A percentile compares a stretch with the other conserved stretches of the same genome.
Evolutionary conservation across 2,797 vertebrate genomes (phyloP).

Genomic region (Pseudotriccus pelzelni): DNA sequence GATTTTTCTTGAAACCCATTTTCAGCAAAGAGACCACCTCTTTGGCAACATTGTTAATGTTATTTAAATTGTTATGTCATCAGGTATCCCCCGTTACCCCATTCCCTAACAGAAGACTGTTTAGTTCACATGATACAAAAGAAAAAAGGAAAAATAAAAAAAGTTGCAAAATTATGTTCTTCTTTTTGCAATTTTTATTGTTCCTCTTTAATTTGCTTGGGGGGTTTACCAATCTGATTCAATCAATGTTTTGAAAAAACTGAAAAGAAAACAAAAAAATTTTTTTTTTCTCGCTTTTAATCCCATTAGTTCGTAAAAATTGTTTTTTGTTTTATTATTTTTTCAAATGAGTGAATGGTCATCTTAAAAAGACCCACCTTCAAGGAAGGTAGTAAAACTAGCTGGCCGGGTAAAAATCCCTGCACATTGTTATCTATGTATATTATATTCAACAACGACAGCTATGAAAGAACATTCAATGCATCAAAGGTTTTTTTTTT

Average conservation of each 20-base stretch:
- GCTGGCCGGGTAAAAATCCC: slow-evolving; percentile 99
- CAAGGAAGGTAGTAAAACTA: slow-evolving; percentile 98
- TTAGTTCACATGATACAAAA: slow-evolving; percentile 99
- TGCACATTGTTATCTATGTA: slow-evolving; percentile 92
- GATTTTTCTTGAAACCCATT: slow-evolving; percentile 99
- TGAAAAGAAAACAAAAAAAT: slow-evolving; percentile 81
- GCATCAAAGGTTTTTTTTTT: slow-evolving; percentile 93
- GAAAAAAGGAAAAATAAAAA: slow-evolving; percentile 94
- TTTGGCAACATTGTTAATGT: slow-evolving; percentile 99
- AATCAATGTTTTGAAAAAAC: slow-evolving; percentile 81
- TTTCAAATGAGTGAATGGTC: slow-evolving; percentile 95
- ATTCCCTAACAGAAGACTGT: slow-evolving; percentile 97
- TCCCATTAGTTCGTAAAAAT: slow-evolving; percentile 85
- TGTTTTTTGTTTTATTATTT: slow-evolving; percentile 81
- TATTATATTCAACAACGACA: slow-evolving; percentile 96
- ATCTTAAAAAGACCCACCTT: slow-evolving; percentile 99
- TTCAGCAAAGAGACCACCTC: slow-evolving; percentile 99
- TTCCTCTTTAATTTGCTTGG: slow-evolving; percentile 85
- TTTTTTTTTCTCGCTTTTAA: slow-evolving; percentile 78
- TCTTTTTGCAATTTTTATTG: slow-evolving; percentile 87
- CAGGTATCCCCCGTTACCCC: slow-evolving; percentile 94
- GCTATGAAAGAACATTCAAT: slow-evolving; percentile 99
- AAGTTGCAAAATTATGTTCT: slow-evolving; percentile 83
- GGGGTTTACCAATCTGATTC: slow-evolving; percentile 87
- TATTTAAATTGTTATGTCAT: slow-evolving; percentile 98